Percentiles rank a stretch among this genome's conserved stretches.
Evolutionary conservation across 1,140 invertebrate genomes (phyloP).

Genomic region (Aradophagus sp.): DNA sequence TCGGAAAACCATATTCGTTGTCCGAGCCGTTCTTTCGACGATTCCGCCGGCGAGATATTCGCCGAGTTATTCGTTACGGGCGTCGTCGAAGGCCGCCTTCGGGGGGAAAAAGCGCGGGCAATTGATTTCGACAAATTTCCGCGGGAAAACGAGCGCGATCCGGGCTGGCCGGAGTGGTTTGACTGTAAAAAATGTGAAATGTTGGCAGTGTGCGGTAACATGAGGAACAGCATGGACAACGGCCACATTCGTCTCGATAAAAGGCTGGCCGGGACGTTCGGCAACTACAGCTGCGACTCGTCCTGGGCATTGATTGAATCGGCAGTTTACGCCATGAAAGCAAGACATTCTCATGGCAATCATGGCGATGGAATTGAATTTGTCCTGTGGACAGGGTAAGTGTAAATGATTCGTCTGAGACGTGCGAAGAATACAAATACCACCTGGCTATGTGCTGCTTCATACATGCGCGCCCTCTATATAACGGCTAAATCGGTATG

Average conservation of each 20-base stretch:
- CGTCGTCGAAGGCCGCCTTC: too few species aligned
- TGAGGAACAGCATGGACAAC: conserved; percentile 60
- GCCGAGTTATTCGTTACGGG: too few species aligned
- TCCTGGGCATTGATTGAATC: conserved; percentile 90
- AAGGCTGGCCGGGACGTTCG: conserved; percentile 79
- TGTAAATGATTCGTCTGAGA: conserved; percentile 49
- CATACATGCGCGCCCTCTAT: too few species aligned
- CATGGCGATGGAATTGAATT: conserved; percentile 91
- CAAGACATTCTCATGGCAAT: conserved; percentile 69
- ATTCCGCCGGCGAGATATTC: too few species aligned
- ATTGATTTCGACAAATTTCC: too few species aligned
- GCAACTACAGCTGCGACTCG: conserved; percentile 91
- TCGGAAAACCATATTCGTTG: too few species aligned
- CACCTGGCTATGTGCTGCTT: too few species aligned
- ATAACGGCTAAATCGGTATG: too few species aligned
- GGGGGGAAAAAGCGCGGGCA: too few species aligned
- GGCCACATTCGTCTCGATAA: conserved; percentile 68
- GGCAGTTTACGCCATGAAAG: conserved; percentile 87
- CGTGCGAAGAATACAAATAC: conserved; percentile 44
- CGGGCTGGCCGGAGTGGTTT: too few species aligned
- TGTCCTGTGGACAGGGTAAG: conserved; percentile 93
- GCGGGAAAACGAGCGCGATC: too few species aligned
- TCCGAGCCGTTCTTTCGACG: too few species aligned
- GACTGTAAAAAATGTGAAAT: conserved; percentile 6
- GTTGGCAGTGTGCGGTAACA: conserved; percentile 73